Conservation (phyloP, 2,888 invertebrate genomes). For the Chrysolina oricalcia region DNA sequence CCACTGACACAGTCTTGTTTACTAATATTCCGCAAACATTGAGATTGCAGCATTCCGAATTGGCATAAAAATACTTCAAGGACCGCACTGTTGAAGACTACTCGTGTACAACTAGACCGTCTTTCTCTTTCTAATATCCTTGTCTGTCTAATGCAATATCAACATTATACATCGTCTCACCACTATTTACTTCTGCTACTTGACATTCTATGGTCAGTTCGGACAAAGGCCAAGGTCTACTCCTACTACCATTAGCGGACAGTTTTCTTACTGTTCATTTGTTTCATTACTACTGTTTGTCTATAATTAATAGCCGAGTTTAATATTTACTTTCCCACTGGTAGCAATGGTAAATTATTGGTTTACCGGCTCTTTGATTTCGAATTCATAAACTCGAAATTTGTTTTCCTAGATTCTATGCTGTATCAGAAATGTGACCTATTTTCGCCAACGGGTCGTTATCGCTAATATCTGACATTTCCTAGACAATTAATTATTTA, state of each 20-base stretch:
- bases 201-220: slow-evolving; percentile 58
- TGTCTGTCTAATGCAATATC: slow-evolving; percentile 14
- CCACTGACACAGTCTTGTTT: too few relatives aligned
- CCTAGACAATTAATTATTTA: slow-evolving; percentile 9
- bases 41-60: too few relatives aligned
- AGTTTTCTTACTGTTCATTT: slow-evolving; percentile 51
- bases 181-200: slow-evolving; percentile 46
- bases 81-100: slow-evolving; percentile 10
- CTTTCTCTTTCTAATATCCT: slow-evolving; percentile 7
- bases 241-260: slow-evolving; percentile 54
- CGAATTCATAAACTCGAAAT: slow-evolving; percentile 25
- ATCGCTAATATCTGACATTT: slow-evolving; percentile 9
- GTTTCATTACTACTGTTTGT: slow-evolving; percentile 52
- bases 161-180: slow-evolving; percentile 21
- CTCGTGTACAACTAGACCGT: slow-evolving; percentile 2
- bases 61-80: neutral
- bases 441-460: slow-evolving; percentile 7
- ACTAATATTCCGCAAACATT: too few relatives aligned
- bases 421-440: slow-evolving; percentile 7
- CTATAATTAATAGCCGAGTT: slow-evolving; percentile 48
- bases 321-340: slow-evolving; percentile 51
- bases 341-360: slow-evolving; percentile 37
- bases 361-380: slow-evolving; percentile 30
- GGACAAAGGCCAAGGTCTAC: slow-evolving; percentile 61
- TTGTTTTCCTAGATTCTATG: neutral